A percentile compares a stretch with the other conserved stretches of the same genome.
Conservation (phyloP, 2,888 invertebrate genomes). For the Morinoia aosen region DNA sequence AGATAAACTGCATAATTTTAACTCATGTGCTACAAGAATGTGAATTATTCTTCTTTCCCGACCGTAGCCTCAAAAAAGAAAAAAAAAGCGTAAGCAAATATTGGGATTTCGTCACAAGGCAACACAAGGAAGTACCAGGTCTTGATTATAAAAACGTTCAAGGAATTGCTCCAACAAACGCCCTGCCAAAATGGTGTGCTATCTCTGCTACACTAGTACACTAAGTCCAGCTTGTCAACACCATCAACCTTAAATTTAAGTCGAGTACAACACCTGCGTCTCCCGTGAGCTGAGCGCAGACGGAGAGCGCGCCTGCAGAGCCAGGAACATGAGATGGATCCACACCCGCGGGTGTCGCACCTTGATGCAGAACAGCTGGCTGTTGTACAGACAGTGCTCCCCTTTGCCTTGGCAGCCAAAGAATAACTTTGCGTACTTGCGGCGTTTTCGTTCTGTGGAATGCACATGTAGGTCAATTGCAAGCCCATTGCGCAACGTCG, state of each 20-base stretch:
- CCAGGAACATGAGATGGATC: conserved; percentile 97
- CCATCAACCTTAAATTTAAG: no score
- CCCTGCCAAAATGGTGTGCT: no score
- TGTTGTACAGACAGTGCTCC: conserved; percentile 85
- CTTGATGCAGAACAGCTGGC: conserved; percentile 73
- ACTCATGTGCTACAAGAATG: no score
- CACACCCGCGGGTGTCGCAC: conserved; percentile 86
- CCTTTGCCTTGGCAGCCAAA: conserved; percentile 87
- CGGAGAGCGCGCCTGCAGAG: conserved; percentile 82
- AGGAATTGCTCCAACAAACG: neutral
- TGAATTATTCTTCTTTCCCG: no score
- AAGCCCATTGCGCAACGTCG: neutral
- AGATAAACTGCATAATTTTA: no score
- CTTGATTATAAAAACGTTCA: neutral
- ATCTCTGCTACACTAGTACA: no score
- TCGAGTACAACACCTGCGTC: conserved; percentile 72
- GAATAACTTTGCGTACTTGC: conserved; percentile 88
- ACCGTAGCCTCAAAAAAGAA: no score
- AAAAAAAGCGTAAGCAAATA: no score
- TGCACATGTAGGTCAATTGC: conserved; percentile 21
- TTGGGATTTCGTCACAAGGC: no score
- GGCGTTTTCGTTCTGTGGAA: conserved; percentile 81
- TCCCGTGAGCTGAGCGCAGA: conserved; percentile 83
- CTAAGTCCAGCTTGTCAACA: neutral
- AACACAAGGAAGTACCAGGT: no score